Evolutionary conservation across 2,797 vertebrate species (phyloP).

Genomic region (Limosa lapponica): DNA sequence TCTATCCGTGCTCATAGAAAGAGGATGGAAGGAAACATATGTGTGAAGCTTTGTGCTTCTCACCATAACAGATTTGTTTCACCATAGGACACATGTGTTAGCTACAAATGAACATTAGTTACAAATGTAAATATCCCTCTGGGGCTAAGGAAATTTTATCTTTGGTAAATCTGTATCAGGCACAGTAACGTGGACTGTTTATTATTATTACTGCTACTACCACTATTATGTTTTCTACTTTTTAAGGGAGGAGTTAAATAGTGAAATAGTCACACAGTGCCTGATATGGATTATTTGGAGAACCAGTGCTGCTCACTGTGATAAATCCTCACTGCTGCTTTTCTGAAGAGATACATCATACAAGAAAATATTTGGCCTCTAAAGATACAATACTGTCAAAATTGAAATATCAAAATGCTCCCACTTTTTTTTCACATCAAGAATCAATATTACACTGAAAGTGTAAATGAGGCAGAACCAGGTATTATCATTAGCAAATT

Average conservation of each 20-base stretch:
- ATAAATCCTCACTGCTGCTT: slow-evolving; percentile 3
- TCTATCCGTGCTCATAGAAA: neutral
- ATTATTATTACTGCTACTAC: neutral
- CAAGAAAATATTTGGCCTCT: neutral
- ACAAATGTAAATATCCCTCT: neutral
- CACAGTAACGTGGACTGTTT: neutral
- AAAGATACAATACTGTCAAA: neutral
- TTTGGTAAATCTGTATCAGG: neutral
- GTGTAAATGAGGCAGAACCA: neutral
- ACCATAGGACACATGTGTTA: neutral
- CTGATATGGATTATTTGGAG: neutral
- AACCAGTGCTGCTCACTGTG: neutral
- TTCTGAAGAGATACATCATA: neutral
- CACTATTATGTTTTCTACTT: neutral
- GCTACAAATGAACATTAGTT: neutral
- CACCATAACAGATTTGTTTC: neutral
- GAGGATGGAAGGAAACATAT: neutral
- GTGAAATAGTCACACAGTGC: neutral
- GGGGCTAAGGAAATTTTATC: neutral
- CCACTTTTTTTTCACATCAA: neutral
- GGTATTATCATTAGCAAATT: neutral
- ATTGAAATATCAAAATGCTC: neutral
- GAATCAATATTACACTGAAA: neutral
- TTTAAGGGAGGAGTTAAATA: neutral
- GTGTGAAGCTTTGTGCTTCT: neutral